These are phyloP conservation scores for Dromococcyx pavoninus DNA, from an alignment of 2,797 vertebrate genomes.

Conservation along the genomic window DNA sequence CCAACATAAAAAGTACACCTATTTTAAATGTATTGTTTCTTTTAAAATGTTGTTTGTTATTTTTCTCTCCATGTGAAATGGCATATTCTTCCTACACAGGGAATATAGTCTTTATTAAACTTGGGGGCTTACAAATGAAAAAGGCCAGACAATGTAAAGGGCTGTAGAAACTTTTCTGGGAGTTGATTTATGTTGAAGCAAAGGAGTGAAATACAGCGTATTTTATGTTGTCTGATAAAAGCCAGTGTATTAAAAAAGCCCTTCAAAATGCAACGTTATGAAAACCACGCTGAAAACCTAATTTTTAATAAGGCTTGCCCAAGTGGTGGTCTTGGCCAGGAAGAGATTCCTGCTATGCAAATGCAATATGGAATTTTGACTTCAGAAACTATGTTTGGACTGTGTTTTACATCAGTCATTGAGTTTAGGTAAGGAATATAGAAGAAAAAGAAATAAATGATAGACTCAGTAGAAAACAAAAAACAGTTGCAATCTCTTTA, in stretches of 20 bases:
- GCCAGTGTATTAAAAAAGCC: background rate
- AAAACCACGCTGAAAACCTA: background rate
- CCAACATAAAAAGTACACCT: background rate
- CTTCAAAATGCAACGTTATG: background rate
- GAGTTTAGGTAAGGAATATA: background rate
- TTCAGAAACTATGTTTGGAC: background rate
- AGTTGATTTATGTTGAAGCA: constrained; percentile 21
- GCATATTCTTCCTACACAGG: background rate
- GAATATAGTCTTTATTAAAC: constrained; percentile 13
- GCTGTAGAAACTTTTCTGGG: background rate
- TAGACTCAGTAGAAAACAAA: background rate
- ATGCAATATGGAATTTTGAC: background rate
- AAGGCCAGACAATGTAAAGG: background rate
- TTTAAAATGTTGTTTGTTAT: background rate
- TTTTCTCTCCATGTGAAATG: background rate
- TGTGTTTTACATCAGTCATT: background rate
- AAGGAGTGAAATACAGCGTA: background rate
- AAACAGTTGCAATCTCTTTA: background rate
- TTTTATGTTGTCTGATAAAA: constrained; percentile 44
- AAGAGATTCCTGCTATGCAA: background rate
- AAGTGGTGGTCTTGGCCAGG: background rate
- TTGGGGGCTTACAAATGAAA: constrained; percentile 10
- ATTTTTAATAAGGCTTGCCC: constrained; percentile 39
- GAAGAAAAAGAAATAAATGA: background rate
- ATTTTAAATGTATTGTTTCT: background rate